A percentile compares a stretch with the other conserved stretches of the same genome.
These are phyloP conservation scores for Oryzias woworae DNA, from an alignment of 2,113 vertebrate species.

Conservation along the genomic window DNA sequence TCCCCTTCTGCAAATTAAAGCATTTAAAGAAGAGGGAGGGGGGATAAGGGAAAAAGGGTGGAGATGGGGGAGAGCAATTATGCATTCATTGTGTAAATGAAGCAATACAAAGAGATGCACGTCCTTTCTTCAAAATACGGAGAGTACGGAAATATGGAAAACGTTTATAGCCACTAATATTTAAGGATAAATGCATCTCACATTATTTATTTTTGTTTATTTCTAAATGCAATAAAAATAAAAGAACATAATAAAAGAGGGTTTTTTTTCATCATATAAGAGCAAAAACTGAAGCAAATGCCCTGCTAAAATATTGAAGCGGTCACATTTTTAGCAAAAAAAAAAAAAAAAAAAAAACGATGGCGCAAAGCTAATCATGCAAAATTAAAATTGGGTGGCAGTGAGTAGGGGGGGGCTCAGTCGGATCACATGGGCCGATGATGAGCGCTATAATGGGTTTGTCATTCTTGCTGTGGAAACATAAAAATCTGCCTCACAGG, in stretches of 20 bases:
- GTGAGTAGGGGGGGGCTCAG: slow-evolving; percentile 76
- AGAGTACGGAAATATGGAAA: slow-evolving; percentile 59
- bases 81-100: slow-evolving; percentile 92
- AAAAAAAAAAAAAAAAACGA: slow-evolving; percentile 82
- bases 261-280: neutral
- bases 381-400: slow-evolving; percentile 97
- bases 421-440: slow-evolving; percentile 91
- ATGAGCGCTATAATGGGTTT: slow-evolving; percentile 92
- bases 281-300: neutral
- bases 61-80: slow-evolving; percentile 74
- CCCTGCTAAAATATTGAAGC: slow-evolving; percentile 87
- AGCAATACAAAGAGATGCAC: slow-evolving; percentile 88
- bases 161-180: slow-evolving; percentile 73
- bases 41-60: slow-evolving; percentile 24
- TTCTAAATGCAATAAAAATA: neutral
- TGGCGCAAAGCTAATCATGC: slow-evolving; percentile 99
- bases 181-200: slow-evolving; percentile 67
- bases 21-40: slow-evolving; percentile 77
- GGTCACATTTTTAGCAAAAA: slow-evolving; percentile 88
- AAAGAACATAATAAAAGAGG: slow-evolving; percentile 8
- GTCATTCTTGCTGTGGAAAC: slow-evolving; percentile 87
- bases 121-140: slow-evolving; percentile 66
- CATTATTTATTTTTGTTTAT: slow-evolving; percentile 27
- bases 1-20: slow-evolving; percentile 97
- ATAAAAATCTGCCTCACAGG: slow-evolving; percentile 92